These are phyloP conservation scores for Eurystomus glaucurus DNA, from an alignment of 2,797 vertebrate genomes.

Conservation along the genomic window DNA sequence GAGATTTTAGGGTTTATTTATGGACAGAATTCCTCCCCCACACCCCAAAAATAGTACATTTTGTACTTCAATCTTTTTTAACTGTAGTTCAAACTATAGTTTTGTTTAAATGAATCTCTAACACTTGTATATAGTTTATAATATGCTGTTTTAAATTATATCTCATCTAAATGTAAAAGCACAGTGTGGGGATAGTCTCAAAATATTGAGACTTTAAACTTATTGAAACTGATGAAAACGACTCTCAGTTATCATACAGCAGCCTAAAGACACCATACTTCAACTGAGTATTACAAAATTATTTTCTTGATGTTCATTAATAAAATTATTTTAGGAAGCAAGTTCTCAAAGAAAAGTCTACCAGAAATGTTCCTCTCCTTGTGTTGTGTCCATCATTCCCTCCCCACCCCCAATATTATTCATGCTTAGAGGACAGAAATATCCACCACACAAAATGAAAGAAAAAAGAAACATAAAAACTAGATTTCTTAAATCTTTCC, in stretches of 20 bases:
- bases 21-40: fast-evolving
- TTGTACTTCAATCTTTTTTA: not conserved
- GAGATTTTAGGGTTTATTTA: not conserved
- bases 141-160: not conserved
- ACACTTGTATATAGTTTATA: not conserved
- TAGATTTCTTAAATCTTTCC: not conserved
- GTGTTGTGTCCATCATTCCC: too few relatives aligned
- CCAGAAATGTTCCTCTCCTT: fast-evolving
- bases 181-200: not conserved
- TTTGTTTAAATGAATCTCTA: not conserved
- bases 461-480: not conserved
- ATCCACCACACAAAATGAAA: too few relatives aligned
- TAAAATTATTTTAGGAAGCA: not conserved
- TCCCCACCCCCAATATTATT: not conserved
- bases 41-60: not conserved
- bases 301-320: not conserved
- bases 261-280: not conserved
- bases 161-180: not conserved
- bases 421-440: not conserved
- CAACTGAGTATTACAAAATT: not conserved
- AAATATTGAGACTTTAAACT: not conserved
- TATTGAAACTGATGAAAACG: not conserved
- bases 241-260: fast-evolving
- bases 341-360: not conserved
- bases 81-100: not conserved